Evolutionary conservation across 2,797 vertebrate species (phyloP), one percentile per base, ranked within the genome.

Genomic region (Oophaga sylvatica): DNA sequence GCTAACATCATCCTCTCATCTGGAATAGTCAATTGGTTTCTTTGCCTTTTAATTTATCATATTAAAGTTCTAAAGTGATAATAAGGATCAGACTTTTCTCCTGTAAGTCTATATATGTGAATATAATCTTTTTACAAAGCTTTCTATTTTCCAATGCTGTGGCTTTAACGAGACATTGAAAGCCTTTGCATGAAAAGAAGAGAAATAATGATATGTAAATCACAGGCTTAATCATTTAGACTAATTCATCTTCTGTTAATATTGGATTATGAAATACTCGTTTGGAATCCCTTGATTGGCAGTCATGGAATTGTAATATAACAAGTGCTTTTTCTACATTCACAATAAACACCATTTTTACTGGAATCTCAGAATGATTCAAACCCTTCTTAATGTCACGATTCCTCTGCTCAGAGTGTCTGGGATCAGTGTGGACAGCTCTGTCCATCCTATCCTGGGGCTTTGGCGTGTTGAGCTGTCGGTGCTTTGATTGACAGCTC

Each of bases 171-270:
- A 77, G 15, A 80, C 57, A 62, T 80, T 35, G 31, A 80, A 80
- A 35, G 79, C 17, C 31, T 80, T 63, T 15, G 35, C 79, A 1
- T 22, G 22, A 80, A 65, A 15, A 80, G 60, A 80, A 63, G 15
- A 35, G 20, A 15, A 11, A 80, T 80, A 80, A 80, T 80, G 31
- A 65, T 45, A 80, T 80, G 79, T n/a, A 80, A 80, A 80, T 63
- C 79, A 41, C 31, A 65, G 79, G 22, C 65, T 26, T 82, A 56
- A 45, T 82, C 59, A 70, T 26, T 81, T 41, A 29, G 45, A 82
- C 62, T 82, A 82, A 68, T 45, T 65, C 79, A 63, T 60, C 79
- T 80, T 15, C 3, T 5, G 79, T 80, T 31, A 80, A 65, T 80
- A 80, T 77, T 20, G 20, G 60, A 63, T 80, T 80, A 63, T 80